Evolutionary conservation across 2,113 vertebrate species (phyloP), one percentile per base, ranked within the genome.

Genomic region (Gymnobelideus leadbeateri): DNA sequence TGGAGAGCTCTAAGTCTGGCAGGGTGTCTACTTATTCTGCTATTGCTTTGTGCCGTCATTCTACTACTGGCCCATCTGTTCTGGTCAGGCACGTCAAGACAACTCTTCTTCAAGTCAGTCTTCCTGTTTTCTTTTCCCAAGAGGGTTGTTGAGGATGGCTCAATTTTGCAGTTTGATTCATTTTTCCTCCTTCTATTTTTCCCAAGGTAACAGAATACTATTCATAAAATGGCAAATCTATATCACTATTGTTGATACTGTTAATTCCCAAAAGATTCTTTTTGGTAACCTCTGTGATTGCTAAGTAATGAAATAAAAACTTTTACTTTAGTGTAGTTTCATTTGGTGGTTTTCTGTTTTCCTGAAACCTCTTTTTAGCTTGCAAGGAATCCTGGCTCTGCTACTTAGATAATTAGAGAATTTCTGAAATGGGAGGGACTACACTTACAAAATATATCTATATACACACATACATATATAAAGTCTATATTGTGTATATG

Each of bases 141-240:
- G 51, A 92, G 23, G 9, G 10, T 94, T 94, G 2, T 90, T 91
- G n/a, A 46, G 89, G 26, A 91, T 96, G 89, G 16, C 92, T 92
- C 46, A 96, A 21, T 90, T 92, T 94, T 92, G 50, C 37, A 91
- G 3, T 28, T 89, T 91, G 31, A 14, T 68, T 94, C 55, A 91
- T 94, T 91, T 96, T 24, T 89, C 37, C 11, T 90, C 90, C 49
- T 0, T 89, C 49, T 14, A 95, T 0, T 95, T 94, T 93, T 93
- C 24, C 50, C 51, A 54, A 91, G 21, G 1, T 93, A 11, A 54
- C 43, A 25, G 28, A 51, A 68, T 9, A 54, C 28, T 52, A 55
- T 8, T 7, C 12, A 31, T 52, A 52, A 92, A 90, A 0, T 90
- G 90, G 51, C 89, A 91, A 31, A 91, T 43, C 16, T 84, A 84